Conservation (phyloP, 2,113 vertebrate species). For the Pluvianellus socialis region DNA sequence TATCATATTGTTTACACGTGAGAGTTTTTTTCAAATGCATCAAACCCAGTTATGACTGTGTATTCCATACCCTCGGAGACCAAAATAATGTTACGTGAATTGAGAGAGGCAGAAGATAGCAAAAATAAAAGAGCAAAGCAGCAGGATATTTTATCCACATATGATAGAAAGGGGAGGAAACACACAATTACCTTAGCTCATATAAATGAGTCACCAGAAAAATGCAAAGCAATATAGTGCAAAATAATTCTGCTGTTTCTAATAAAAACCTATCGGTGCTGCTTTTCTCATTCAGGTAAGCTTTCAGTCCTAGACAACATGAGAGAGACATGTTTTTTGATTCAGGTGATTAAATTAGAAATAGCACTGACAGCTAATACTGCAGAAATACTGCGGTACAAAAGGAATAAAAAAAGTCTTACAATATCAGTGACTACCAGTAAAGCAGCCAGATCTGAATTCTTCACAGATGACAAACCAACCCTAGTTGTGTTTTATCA, state of each 20-base stretch:
- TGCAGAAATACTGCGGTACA: not conserved
- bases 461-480: not conserved
- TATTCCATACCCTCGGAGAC: not conserved
- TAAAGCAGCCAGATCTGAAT: not conserved
- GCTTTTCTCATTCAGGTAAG: not conserved
- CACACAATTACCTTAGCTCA: not conserved
- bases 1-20: not conserved
- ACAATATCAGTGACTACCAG: not conserved
- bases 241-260: not conserved
- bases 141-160: not conserved
- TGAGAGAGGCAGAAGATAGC: not conserved
- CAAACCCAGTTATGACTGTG: not conserved
- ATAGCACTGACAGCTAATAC: not conserved
- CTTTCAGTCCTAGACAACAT: not conserved
- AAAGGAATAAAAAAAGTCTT: not conserved
- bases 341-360: slow-evolving; percentile 28
- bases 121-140: not conserved
- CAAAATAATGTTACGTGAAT: not conserved
- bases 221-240: not conserved
- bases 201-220: not conserved
- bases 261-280: not conserved
- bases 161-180: not conserved
- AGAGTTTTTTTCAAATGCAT: not conserved
- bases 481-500: not conserved
- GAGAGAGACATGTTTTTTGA: not conserved